Evolutionary conservation across 35 echinoderm and acorn worm species (phyloP).

Genomic region (Stichopus chloronotus): DNA sequence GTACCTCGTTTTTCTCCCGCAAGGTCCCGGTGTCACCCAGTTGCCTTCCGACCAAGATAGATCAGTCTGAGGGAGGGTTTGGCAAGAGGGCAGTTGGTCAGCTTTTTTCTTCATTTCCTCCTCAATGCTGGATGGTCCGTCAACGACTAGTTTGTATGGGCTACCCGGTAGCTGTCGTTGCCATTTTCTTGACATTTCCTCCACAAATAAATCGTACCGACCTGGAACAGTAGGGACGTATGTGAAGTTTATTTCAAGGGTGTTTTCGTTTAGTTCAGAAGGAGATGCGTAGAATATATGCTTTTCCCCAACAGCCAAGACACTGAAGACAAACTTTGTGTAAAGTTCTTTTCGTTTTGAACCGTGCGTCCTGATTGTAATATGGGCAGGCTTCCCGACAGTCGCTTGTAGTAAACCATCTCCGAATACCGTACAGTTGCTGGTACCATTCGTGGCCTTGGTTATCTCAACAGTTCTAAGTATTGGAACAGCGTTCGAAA

Average conservation of each 20-base stretch:
- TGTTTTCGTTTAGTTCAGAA: not conserved
- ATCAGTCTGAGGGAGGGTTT: constrained; percentile 9
- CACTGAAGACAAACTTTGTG: constrained; percentile 12
- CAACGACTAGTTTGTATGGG: constrained; percentile 38
- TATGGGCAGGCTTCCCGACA: not conserved
- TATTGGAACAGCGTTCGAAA: not conserved
- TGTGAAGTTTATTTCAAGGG: constrained; percentile 5
- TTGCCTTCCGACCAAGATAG: constrained; percentile 25
- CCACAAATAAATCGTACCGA: constrained; percentile 35
- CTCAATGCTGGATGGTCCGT: not conserved
- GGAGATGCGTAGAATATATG: not conserved
- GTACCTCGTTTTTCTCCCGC: not conserved
- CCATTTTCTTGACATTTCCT: not conserved
- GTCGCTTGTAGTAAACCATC: not conserved
- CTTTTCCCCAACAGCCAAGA: constrained; percentile 20
- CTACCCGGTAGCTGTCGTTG: constrained; percentile 29
- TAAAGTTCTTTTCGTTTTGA: not conserved
- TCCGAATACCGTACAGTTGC: not conserved
- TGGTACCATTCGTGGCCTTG: not conserved
- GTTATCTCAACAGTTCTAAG: not conserved
- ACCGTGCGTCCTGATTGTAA: not conserved
- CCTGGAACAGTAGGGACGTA: constrained; percentile 33
- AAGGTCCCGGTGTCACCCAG: constrained; percentile 26
- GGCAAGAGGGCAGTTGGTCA: constrained; percentile 37
- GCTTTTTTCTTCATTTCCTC: not conserved